Evolutionary conservation across 2,797 vertebrate species (phyloP).

Genomic region (Megalops cyprinoides): DNA sequence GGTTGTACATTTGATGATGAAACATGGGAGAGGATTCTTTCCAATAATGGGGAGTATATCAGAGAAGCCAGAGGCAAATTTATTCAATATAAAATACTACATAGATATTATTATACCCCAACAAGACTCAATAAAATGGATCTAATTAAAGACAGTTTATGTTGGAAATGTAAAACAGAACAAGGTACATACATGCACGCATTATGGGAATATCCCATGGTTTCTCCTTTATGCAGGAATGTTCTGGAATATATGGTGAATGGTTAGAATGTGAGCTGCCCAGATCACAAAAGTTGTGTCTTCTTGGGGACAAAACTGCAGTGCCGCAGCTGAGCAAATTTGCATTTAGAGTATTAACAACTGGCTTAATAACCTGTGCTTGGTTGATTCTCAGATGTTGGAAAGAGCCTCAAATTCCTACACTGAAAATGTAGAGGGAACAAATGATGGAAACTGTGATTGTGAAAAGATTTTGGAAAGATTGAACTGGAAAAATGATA

Average conservation of each 20-base stretch:
- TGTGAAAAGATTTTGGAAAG: no score
- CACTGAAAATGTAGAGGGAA: neutral
- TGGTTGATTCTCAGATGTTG: slow-evolving; percentile 12
- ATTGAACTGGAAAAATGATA: no score
- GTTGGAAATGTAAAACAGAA: slow-evolving; percentile 27
- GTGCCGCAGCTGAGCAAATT: slow-evolving; percentile 18
- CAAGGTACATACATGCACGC: slow-evolving; percentile 9
- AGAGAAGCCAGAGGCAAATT: no score
- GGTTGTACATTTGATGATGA: neutral
- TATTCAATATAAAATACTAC: slow-evolving; percentile 30
- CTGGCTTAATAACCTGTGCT: neutral
- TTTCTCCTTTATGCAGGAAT: neutral
- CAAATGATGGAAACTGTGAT: slow-evolving; percentile 17
- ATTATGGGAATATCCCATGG: slow-evolving; percentile 21
- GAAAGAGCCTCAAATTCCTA: slow-evolving; percentile 8
- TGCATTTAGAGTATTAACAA: slow-evolving; percentile 1
- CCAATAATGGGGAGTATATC: no score
- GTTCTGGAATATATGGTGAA: slow-evolving; percentile 15
- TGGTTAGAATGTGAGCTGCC: slow-evolving; percentile 26
- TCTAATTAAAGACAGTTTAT: slow-evolving; percentile 13
- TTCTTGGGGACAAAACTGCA: slow-evolving; percentile 25
- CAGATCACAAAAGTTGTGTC: slow-evolving; percentile 18
- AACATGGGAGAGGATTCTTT: slow-evolving; percentile 13
- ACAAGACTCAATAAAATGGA: slow-evolving; percentile 17
- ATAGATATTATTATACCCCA: slow-evolving; percentile 28